Evolutionary conservation across 1,140 invertebrate species (phyloP).

Genomic region (Microplitis mediator): DNA sequence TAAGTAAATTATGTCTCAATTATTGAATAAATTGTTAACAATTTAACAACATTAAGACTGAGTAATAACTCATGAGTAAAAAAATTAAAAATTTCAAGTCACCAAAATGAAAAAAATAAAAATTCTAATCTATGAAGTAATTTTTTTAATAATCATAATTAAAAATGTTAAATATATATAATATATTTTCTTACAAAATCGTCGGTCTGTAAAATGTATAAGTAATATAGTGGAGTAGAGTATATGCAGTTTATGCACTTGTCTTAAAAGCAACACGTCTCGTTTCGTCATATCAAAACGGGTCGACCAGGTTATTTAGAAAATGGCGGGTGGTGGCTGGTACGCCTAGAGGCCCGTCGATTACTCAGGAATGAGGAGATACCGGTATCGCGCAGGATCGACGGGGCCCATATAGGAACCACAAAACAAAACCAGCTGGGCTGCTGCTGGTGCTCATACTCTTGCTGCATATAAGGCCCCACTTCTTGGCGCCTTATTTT

Average conservation of each 20-base stretch:
- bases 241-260: not conserved
- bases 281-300: conserved; percentile 36
- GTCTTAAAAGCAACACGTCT: conserved; percentile 4
- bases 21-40: too few species aligned
- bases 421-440: conserved; percentile 3
- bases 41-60: too few species aligned
- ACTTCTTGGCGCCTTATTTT: conserved; percentile 1
- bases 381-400: conserved; percentile 56
- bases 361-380: conserved; percentile 62
- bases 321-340: conserved; percentile 49
- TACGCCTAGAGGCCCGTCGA: conserved; percentile 52
- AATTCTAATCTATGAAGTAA: too few species aligned
- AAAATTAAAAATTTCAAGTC: too few species aligned
- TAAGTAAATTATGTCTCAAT: too few species aligned
- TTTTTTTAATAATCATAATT: too few species aligned
- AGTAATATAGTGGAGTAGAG: not conserved
- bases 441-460: too few species aligned
- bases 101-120: too few species aligned
- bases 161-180: not conserved
- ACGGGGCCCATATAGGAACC: conserved; percentile 5
- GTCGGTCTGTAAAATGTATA: not conserved
- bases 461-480: not conserved
- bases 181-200: not conserved
- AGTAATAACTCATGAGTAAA: too few species aligned
- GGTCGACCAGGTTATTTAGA: conserved; percentile 48